Evolutionary conservation across 1,140 invertebrate species (phyloP).

Genomic region (Drosophila ambigua): DNA sequence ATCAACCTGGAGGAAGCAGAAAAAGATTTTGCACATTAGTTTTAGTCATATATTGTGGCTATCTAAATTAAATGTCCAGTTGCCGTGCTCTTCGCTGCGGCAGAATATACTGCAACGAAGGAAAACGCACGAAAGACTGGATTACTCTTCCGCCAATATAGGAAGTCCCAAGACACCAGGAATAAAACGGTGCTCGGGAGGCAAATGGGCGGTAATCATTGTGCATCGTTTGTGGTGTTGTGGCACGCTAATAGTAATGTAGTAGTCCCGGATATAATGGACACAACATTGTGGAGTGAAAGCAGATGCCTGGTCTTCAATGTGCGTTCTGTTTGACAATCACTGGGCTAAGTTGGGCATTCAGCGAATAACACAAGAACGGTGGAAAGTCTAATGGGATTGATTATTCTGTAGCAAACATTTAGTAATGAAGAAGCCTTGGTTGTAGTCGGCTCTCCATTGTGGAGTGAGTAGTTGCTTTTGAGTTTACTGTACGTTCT

Average conservation of each 20-base stretch:
- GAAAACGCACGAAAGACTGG: conserved; percentile 19
- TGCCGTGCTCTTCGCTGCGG: conserved; percentile 26
- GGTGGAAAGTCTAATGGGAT: neutral
- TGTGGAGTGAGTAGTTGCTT: conserved; percentile 14
- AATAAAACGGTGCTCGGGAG: conserved; percentile 61
- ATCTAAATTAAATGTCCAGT: conserved; percentile 29
- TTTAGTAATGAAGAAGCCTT: conserved; percentile 14
- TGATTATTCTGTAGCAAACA: conserved; percentile 2
- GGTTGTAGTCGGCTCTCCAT: conserved; percentile 5
- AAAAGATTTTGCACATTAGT: conserved; percentile 11
- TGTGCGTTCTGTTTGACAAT: conserved; percentile 82
- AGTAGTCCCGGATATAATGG: conserved; percentile 9
- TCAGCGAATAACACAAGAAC: conserved; percentile 76
- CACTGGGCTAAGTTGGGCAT: conserved; percentile 43
- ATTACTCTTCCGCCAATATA: conserved; percentile 73
- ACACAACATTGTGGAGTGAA: conserved; percentile 57
- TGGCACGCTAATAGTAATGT: conserved; percentile 49
- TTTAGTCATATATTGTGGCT: neutral
- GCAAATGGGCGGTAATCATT: conserved; percentile 66
- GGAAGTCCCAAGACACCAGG: conserved; percentile 73
- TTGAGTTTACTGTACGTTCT: conserved; percentile 26
- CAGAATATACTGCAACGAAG: conserved; percentile 22
- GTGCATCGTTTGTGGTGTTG: conserved; percentile 27
- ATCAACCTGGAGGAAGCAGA: conserved; percentile 90
- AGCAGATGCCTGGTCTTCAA: conserved; percentile 20